phyloP scores from a whole-genome alignment of 2,888 invertebrate species.

The Chrysina gloriosa region DNA sequence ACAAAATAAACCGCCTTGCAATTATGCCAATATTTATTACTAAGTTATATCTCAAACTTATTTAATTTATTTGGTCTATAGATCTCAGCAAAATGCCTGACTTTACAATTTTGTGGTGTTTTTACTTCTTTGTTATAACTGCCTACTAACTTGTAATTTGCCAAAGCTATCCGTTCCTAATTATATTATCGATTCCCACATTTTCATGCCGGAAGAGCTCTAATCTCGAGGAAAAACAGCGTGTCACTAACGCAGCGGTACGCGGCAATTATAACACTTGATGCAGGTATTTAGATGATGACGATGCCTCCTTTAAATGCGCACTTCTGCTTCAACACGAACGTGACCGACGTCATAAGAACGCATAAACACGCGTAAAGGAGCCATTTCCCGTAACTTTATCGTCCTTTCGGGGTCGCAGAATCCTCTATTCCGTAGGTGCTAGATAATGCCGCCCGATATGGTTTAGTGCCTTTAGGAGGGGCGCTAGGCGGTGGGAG shows the following conservation, averaged over 20 bases:
- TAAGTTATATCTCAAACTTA: too few species aligned
- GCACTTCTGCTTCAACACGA: slow-evolving; percentile 32
- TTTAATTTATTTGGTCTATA: neutral
- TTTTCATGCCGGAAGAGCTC: neutral
- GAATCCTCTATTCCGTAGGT: slow-evolving; percentile 56
- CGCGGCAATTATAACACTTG: slow-evolving; percentile 34
- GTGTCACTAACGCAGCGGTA: slow-evolving; percentile 14
- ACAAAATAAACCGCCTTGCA: too few species aligned
- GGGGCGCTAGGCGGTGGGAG: neutral
- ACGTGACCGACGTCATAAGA: slow-evolving; percentile 52
- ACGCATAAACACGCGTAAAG: slow-evolving; percentile 66
- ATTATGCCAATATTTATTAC: too few species aligned
- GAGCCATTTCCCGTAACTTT: slow-evolving; percentile 65
- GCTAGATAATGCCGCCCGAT: slow-evolving; percentile 64
- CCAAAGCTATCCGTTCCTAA: neutral
- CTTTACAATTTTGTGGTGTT: too few species aligned
- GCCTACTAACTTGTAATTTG: neutral
- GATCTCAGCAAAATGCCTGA: neutral
- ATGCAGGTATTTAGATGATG: slow-evolving; percentile 21
- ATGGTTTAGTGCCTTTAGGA: slow-evolving; percentile 56
- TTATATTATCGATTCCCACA: neutral
- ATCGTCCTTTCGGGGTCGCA: slow-evolving; percentile 54
- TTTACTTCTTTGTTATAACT: too few species aligned
- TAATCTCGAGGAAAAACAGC: slow-evolving; percentile 15
- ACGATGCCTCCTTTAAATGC: slow-evolving; percentile 1